Conservation (phyloP, 2,888 invertebrate species). For the Plebejus argus region DNA sequence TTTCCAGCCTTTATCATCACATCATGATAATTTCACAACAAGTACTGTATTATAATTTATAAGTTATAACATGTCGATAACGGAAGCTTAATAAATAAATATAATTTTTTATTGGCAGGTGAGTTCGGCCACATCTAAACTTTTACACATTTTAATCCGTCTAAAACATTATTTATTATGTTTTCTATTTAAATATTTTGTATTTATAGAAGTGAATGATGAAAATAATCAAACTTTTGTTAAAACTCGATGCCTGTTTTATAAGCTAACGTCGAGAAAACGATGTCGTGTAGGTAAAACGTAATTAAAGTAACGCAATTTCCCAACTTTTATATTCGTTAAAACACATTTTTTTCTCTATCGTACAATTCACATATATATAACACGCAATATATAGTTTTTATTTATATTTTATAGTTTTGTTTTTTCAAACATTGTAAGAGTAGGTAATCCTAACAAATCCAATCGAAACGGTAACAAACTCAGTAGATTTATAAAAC, state of each 20-base stretch:
- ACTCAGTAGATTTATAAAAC: conserved; percentile 7
- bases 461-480: neutral
- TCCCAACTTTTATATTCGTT: neutral
- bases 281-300: too few species aligned
- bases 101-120: neutral
- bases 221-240: neutral
- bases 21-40: neutral
- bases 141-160: neutral
- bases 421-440: neutral
- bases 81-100: neutral
- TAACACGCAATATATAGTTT: neutral
- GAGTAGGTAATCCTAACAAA: neutral
- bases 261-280: too few species aligned
- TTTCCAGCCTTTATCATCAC: too few species aligned
- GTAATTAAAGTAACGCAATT: neutral
- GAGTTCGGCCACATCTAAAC: neutral
- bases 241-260: neutral
- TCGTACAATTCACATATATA: neutral
- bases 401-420: neutral
- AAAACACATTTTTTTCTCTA: neutral
- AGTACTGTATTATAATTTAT: neutral
- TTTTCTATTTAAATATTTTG: neutral
- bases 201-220: too few species aligned
- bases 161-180: neutral
- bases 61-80: too few species aligned